phyloP scores from a whole-genome alignment of 92 coral and sea anemone species.

The Isaurus tuberculatus region DNA sequence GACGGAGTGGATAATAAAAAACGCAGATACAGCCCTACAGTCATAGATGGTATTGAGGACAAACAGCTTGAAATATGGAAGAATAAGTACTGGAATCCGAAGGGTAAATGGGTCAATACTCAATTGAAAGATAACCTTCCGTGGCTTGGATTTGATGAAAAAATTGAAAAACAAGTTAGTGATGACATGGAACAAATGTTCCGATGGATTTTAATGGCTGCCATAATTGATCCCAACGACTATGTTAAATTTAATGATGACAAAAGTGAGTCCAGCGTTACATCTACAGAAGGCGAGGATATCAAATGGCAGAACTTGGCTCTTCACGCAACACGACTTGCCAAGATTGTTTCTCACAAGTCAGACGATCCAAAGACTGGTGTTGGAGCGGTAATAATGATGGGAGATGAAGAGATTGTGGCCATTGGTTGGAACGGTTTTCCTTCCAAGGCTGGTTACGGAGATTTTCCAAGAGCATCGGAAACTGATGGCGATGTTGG shows the following conservation, averaged over 20 bases:
- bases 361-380: conserved; percentile 91
- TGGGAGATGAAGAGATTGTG: conserved; percentile 60
- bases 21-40: neutral
- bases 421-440: conserved; percentile 93
- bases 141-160: conserved; percentile 68
- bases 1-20: neutral
- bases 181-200: conserved; percentile 53
- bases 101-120: conserved; percentile 23
- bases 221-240: conserved; percentile 34
- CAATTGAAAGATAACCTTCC: conserved; percentile 55
- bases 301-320: conserved; percentile 54
- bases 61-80: neutral
- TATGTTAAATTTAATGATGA: conserved; percentile 16
- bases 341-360: conserved; percentile 75
- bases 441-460: conserved; percentile 84
- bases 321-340: conserved; percentile 61
- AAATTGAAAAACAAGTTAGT: conserved; percentile 50
- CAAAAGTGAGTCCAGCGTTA: neutral
- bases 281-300: neutral
- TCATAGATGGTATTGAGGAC: neutral
- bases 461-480: conserved; percentile 88
- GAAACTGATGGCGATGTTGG: neutral
- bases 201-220: conserved; percentile 75
- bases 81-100: neutral
- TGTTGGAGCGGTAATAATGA: conserved; percentile 86